Evolutionary conservation across 2,888 invertebrate genomes (phyloP), one percentile per base, ranked within the genome.

Genomic region (Dyspetes luteomarginatus): DNA sequence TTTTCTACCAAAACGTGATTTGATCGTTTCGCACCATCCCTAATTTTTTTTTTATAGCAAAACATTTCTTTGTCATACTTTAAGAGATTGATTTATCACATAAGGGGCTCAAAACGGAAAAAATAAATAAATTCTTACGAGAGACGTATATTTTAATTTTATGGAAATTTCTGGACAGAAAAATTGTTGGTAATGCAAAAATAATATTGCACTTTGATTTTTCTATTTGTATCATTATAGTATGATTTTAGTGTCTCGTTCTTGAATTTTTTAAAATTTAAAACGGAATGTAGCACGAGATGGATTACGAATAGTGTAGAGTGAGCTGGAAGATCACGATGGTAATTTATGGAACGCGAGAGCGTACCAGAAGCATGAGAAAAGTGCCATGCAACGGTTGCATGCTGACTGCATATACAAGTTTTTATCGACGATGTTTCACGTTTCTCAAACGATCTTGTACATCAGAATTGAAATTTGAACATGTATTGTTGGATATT

Each of bases 281-380:
- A 55, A 28, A 7, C 4, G 22, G 60, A 22, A 41, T 19, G 19
- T 24, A 43, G 22, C 24, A n/a, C n/a, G 22, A 9, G 41, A 41
- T 60, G 22, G 24, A 41, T 41, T 24, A 26, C 15, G 24, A 60
- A 43, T 5, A 15, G 60, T 24, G n/a, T n/a, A n/a, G 41, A n/a
- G 19, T 28, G 36, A 60, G 60, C 9, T 60, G 12, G 60, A 9
- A 36, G 41, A 60, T 60, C 60, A 41, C 22, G 24, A 60, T 60
- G 60, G 60, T 60, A 60, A 60, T 60, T 60, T 43, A 60, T 60
- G 60, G 36, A 60, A 60, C 60, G n/a, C n/a, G 36, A 19, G 60
- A 60, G 36, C 60, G 60, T n/a, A 7, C 19, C 22, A 60, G 22
- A n/a, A 19, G 17, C 12, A 7, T 0, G 41, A n/a, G 60, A 4